Percentiles rank a stretch among this genome's conserved stretches.
These are phyloP conservation scores for Pheosia gnoma DNA, from an alignment of 2,888 invertebrate species.

Conservation along the genomic window DNA sequence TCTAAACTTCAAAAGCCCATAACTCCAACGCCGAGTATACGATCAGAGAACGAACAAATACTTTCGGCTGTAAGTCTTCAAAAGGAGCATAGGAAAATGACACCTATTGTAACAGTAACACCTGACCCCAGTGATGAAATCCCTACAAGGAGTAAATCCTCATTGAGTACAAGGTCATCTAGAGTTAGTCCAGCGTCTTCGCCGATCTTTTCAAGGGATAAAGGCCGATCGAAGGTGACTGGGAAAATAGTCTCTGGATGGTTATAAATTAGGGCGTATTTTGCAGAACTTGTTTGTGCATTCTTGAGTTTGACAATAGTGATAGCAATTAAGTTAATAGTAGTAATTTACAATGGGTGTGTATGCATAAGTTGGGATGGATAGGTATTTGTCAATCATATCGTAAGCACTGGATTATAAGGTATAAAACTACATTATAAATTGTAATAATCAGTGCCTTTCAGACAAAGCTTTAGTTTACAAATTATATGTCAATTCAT, in stretches of 20 bases:
- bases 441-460: too few species aligned
- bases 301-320: background rate
- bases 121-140: constrained; percentile 24
- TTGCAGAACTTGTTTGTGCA: background rate
- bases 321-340: background rate
- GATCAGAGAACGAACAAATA: constrained; percentile 63
- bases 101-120: constrained; percentile 28
- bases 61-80: constrained; percentile 69
- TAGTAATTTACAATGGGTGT: background rate
- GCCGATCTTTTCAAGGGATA: constrained; percentile 71
- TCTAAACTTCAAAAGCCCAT: constrained; percentile 65
- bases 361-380: too few species aligned
- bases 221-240: constrained; percentile 89
- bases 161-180: constrained; percentile 49
- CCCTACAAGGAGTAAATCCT: constrained; percentile 32
- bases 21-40: constrained; percentile 62
- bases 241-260: constrained; percentile 90
- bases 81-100: constrained; percentile 51
- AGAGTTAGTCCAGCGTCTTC: constrained; percentile 69
- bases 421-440: too few species aligned
- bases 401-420: too few species aligned
- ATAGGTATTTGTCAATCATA: too few species aligned
- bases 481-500: too few species aligned
- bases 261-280: constrained; percentile 78
- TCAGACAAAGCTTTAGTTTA: too few species aligned